phyloP scores from a whole-genome alignment of 2,113 vertebrate genomes.

The Varanus komodoensis region DNA sequence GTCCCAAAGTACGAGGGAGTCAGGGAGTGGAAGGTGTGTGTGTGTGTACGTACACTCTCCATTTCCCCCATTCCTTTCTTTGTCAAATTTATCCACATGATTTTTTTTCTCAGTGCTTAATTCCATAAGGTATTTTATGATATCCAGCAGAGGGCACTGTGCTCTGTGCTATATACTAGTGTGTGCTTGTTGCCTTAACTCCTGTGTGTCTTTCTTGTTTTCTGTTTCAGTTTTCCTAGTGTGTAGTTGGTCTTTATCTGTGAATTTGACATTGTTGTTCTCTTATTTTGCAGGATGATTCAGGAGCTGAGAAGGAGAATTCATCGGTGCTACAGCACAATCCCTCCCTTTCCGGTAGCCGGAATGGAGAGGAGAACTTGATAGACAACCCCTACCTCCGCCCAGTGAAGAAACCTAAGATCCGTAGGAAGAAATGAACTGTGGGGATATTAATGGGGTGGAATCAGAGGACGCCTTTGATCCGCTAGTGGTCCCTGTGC shows the following conservation, averaged over 20 bases:
- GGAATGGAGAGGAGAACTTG: slow-evolving; percentile 88
- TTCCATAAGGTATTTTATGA: not conserved
- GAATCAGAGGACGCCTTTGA: rapidly evolving
- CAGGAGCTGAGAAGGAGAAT: slow-evolving; percentile 93
- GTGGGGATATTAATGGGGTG: slow-evolving; percentile 9
- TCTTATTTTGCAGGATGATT: slow-evolving; percentile 84
- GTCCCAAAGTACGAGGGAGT: not conserved
- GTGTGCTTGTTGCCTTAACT: no score
- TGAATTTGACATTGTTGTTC: slow-evolving; percentile 18
- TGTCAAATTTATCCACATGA: not conserved
- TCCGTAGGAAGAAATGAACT: slow-evolving; percentile 95
- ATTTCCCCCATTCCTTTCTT: no score
- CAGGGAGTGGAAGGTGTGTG: not conserved
- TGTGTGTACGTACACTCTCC: not conserved
- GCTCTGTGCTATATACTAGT: not conserved
- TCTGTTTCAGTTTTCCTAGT: not conserved
- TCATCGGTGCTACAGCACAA: slow-evolving; percentile 87
- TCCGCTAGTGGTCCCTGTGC: not conserved
- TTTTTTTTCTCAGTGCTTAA: not conserved
- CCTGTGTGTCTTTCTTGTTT: not conserved
- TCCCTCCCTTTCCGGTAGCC: slow-evolving; percentile 80
- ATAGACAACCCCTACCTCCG: slow-evolving; percentile 98
- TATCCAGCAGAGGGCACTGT: not conserved
- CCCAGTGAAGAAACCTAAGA: slow-evolving; percentile 97
- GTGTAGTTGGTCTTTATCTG: not conserved